Percentiles rank a stretch among this genome's conserved stretches.
Evolutionary conservation across 2,888 invertebrate genomes (phyloP).

Genomic region (Ariolimax columbianus): DNA sequence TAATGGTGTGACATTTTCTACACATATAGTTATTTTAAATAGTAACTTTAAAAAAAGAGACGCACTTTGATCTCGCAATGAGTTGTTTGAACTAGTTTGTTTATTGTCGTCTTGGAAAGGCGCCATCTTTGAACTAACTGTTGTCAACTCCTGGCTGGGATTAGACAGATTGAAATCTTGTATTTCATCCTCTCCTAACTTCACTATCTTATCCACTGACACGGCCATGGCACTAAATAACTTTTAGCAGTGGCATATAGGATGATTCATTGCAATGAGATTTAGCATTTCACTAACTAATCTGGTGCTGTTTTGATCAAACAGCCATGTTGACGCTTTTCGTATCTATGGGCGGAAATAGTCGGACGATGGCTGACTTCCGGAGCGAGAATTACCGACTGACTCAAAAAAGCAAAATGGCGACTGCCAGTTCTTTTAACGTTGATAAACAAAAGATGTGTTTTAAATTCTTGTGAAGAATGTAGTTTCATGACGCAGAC

Average conservation of each 20-base stretch:
- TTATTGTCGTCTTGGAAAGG: background rate
- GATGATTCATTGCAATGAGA: background rate
- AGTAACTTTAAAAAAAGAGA: too few relatives aligned
- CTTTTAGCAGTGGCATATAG: too few relatives aligned
- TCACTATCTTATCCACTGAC: conserved; percentile 63
- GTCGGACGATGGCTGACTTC: conserved; percentile 51
- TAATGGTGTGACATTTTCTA: too few relatives aligned
- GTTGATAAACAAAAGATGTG: conserved; percentile 54
- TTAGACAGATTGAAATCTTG: background rate
- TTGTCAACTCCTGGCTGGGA: conserved; percentile 7
- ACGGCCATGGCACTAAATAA: conserved; percentile 48
- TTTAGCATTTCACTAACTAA: background rate
- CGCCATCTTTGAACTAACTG: background rate
- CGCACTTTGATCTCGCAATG: background rate
- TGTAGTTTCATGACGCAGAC: background rate
- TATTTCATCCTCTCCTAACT: conserved; percentile 42
- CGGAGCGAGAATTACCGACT: conserved; percentile 49
- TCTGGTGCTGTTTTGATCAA: background rate
- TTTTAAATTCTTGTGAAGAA: conserved; percentile 5
- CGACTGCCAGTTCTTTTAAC: conserved; percentile 54
- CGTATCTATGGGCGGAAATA: conserved; percentile 67
- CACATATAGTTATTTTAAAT: too few relatives aligned
- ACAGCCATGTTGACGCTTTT: conserved; percentile 72
- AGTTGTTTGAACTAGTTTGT: background rate
- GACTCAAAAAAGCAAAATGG: conserved; percentile 55